A percentile compares a stretch with the other conserved stretches of the same genome.
Conservation (phyloP, 2,797 vertebrate genomes). For the Falco cherrug region DNA sequence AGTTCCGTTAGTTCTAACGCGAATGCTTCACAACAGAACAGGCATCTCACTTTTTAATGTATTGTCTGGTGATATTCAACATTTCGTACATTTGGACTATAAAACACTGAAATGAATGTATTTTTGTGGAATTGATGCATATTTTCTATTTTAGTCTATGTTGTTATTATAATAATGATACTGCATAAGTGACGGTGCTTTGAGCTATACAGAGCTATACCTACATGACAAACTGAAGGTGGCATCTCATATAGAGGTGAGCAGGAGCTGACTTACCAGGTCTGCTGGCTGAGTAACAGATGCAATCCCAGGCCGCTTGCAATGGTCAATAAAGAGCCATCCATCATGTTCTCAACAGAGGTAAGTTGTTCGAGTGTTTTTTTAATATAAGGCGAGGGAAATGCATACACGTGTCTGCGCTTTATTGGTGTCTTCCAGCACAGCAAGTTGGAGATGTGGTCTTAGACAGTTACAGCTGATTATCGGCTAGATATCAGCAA, state of each 20-base stretch:
- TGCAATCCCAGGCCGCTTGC: neutral
- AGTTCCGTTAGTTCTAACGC: neutral
- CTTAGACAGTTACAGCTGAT: neutral
- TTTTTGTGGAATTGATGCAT: neutral
- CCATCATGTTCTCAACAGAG: neutral
- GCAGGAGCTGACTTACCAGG: neutral
- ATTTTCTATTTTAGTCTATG: neutral
- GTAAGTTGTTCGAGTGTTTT: neutral
- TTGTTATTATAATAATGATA: neutral
- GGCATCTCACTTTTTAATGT: neutral
- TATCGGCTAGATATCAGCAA: neutral
- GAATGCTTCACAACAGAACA: neutral
- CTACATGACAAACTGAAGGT: neutral
- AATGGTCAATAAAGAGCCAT: neutral
- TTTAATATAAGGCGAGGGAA: neutral
- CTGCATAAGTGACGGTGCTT: neutral
- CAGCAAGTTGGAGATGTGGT: neutral
- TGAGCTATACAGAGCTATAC: neutral
- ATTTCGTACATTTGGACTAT: neutral
- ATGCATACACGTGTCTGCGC: fast-evolving
- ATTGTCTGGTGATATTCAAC: neutral
- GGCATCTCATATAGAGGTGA: neutral
- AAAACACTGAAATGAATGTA: neutral
- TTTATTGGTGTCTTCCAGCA: neutral
- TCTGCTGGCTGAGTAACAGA: neutral